These are phyloP conservation scores for Nasonia longicornis DNA, from an alignment of 1,140 invertebrate species.

Conservation along the genomic window DNA sequence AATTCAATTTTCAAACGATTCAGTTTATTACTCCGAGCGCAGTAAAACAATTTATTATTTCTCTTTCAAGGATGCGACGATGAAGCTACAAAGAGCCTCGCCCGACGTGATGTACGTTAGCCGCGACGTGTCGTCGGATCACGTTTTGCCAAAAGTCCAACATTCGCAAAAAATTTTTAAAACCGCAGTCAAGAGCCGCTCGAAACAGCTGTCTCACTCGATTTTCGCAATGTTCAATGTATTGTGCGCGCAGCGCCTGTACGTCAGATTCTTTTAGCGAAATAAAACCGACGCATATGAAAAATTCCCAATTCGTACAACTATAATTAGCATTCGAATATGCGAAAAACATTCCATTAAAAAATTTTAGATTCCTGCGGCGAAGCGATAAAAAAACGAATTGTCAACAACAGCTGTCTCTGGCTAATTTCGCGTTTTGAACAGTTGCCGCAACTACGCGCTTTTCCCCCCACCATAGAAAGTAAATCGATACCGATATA, in stretches of 20 bases:
- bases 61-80: neutral
- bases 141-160: neutral
- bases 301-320: too few species aligned
- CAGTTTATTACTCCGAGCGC: neutral
- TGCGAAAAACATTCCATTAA: too few species aligned
- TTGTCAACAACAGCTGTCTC: neutral
- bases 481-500: constrained; percentile 21
- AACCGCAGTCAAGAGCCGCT: neutral
- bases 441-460: neutral
- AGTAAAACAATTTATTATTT: neutral
- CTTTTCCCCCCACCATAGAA: neutral
- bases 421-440: neutral
- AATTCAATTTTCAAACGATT: neutral
- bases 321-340: too few species aligned
- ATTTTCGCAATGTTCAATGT: too few species aligned
- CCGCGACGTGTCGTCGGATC: neutral
- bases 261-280: too few species aligned
- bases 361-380: too few species aligned
- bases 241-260: too few species aligned
- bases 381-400: neutral
- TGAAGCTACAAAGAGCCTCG: neutral
- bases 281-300: too few species aligned
- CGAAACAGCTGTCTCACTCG: too few species aligned
- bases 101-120: neutral
- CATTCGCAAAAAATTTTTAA: neutral